Base-by-base conservation (phyloP, 2,888 invertebrate genomes). In the Patella caerulea region DNA sequence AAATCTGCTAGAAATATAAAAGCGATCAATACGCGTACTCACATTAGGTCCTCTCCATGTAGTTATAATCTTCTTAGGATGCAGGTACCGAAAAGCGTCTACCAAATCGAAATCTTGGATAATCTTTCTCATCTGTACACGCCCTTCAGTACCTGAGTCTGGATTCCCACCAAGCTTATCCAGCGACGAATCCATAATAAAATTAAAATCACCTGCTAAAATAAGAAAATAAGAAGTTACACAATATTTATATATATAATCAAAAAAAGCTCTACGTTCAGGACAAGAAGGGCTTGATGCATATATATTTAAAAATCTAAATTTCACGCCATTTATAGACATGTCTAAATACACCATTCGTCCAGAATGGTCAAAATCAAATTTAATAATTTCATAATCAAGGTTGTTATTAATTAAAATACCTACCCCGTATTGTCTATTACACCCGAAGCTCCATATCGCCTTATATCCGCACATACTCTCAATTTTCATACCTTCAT, bases 391-490 rank as follows among this genome's bases (percentile, higher is more conserved):
- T 14, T 19, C 19, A 69, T 29, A 17, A 75, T 59, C 19, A 75
- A 75, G 54, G 69, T 69, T 53, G 11, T 69, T 75, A 69, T 15
- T 69, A 19, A 75, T 55, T 7, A 75, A 24, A 29, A 75, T 65
- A 19, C 75, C 75, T 17, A 75, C 75, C 17, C 75, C 75, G 9
- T 69, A n/a, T 52, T 69, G 59, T 0, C 34, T 11, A n/a, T 45
- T n/a, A 19, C 17, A 29, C 12, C 75, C 75, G 34, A 75, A 75
- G 52, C 75, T 75, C 75, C 75, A 75, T 52, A 75, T 17, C 9
- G 69, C 17, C 55, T 55, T 55, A 9, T 73, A 71, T 56, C 73
- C 77, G 75, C 76, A 76, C 17, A 15, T 24, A 52, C 77, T 78
- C 11, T 65, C 17, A 45, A 80, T 78, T 24, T 52, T n/a, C 4